Base-by-base conservation (phyloP, 2,797 vertebrate genomes). In the Morelia viridis region DNA sequence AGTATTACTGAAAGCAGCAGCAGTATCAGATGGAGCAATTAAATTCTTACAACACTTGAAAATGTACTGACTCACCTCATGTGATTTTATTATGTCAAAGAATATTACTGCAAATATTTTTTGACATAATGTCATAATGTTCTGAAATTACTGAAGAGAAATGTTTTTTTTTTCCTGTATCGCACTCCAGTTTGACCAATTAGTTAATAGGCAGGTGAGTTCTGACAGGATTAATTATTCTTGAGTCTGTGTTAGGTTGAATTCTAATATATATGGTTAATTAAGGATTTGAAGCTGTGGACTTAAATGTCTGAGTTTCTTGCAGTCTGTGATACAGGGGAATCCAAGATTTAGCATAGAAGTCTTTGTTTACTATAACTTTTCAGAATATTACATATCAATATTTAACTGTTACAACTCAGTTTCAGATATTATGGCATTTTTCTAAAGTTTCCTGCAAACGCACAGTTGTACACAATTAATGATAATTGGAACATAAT, bases 11-110 rank as follows among this genome's bases (percentile, higher is more conserved):
- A 56, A 50, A 35, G 1, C 0, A 6, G 7, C 5, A 0, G 0
- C 9, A n/a, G 85, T 83, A 83, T 89, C 53, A 56, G 53, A 57
- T 68, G 15, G 84, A 92, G 84, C 56, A 80, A 53, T 87, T 85
- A 86, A 89, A 90, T n/a, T 53, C 88, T 85, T 86, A 65, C 83
- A 41, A 83, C 31, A 46, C 60, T 50, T 87, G 71, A 31, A 80
- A 87, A 65, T 83, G 58, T 80, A 62, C 65, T 26, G 26, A 80
- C 89, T 92, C 58, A 57, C 24, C 13, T 65, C 58, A 90, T 88
- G 56, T 71, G 46, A n/a, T 76, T 87, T 90, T 26, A 80, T 28
- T 76, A 15, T 61, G 57, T 88, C 50, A 87, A 57, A 53, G 83
- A 89, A 92, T 57, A 46, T 61, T 84, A 4, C 13, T 64, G 85